Evolutionary conservation across 2,113 vertebrate genomes (phyloP).

Genomic region (Nymphicus hollandicus): DNA sequence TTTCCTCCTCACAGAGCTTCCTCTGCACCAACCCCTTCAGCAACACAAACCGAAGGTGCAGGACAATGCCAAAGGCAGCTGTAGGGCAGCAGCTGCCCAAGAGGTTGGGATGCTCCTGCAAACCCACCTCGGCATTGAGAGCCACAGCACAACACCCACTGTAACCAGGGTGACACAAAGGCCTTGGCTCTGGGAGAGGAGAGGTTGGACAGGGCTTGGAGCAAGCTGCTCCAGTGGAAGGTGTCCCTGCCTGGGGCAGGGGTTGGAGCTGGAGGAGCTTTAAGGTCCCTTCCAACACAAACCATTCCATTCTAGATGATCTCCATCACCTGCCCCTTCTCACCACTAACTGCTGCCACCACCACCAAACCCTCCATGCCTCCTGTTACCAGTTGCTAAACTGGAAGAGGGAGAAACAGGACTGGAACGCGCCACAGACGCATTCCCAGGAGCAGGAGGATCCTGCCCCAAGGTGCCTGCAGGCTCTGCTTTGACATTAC

Average conservation of each 20-base stretch:
- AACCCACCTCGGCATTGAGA: background rate
- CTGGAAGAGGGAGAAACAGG: accelerated
- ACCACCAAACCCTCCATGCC: background rate
- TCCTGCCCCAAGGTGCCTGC: background rate
- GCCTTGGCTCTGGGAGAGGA: background rate
- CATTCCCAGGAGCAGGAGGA: background rate
- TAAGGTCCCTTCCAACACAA: background rate
- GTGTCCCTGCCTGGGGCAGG: background rate
- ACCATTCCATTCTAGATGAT: background rate
- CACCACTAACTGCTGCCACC: background rate
- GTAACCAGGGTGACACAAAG: background rate
- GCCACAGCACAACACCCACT: background rate
- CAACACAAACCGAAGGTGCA: background rate
- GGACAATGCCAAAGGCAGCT: background rate
- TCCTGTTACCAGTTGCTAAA: too few relatives aligned
- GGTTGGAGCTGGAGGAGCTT: background rate
- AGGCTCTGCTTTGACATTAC: background rate
- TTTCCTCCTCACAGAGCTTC: background rate
- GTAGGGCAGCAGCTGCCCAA: background rate
- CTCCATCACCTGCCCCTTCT: background rate
- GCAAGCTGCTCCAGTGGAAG: background rate
- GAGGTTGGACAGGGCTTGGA: background rate
- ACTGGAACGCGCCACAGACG: accelerated
- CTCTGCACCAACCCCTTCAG: background rate
- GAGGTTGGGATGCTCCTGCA: background rate